Percentiles rank a stretch among this genome's conserved stretches.
Conservation (phyloP, 2,797 vertebrate genomes). For the Garrulus glandarius region DNA sequence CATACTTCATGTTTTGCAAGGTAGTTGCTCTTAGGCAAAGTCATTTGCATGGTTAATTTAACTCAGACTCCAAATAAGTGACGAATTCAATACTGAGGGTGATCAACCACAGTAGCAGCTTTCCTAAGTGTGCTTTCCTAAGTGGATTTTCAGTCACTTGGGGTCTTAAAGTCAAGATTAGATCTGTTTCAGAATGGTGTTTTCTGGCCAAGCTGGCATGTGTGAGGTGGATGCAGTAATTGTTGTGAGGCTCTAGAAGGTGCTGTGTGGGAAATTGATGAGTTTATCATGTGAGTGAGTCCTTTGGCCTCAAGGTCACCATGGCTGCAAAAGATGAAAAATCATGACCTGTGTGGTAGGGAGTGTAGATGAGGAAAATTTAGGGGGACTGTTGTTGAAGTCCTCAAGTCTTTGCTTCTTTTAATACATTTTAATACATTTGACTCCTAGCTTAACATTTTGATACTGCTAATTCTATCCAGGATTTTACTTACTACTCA, state of each 20-base stretch:
- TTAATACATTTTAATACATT: neutral
- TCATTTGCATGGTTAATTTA: neutral
- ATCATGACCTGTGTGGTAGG: accelerated
- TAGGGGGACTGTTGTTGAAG: neutral
- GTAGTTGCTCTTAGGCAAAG: neutral
- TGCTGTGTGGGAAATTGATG: neutral
- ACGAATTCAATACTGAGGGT: neutral
- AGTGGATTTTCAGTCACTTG: neutral
- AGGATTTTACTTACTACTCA: neutral
- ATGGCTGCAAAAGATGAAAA: neutral
- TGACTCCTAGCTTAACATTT: neutral
- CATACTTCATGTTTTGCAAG: neutral
- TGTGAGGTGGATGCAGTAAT: neutral
- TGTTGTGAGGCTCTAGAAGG: neutral
- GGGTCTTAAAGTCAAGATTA: neutral
- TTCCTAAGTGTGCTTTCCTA: neutral
- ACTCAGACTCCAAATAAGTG: neutral
- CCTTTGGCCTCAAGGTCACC: neutral
- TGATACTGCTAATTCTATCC: neutral
- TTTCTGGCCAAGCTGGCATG: neutral
- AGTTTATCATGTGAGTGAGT: neutral
- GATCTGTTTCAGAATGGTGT: neutral
- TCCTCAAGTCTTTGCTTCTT: neutral
- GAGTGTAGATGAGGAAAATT: neutral
- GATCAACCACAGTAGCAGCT: neutral